Base-by-base conservation (phyloP, 2,888 invertebrate species). In the Ophioninae sp. region DNA sequence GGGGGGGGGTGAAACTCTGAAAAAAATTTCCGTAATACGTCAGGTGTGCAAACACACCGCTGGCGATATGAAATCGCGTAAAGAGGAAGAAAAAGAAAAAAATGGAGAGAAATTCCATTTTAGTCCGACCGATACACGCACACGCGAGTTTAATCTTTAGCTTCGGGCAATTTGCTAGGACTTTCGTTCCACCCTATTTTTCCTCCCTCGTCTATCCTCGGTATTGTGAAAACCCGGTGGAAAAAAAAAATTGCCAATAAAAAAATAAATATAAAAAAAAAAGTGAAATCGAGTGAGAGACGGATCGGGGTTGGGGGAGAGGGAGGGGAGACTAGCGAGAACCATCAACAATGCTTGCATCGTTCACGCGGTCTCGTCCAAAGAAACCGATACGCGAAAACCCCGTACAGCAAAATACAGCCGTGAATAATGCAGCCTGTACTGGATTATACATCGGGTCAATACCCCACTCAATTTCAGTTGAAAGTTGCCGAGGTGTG, bases 41-140 rank as follows among this genome's bases (percentile, higher is more conserved):
- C 92, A 91, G 92, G 90, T 92, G 91, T 89, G 90, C 90, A 93
- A 93, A 92, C 90, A 93, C 87, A 90, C 92, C 90, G 87, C 88
- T 88, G 90, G 90, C 89, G 88, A 90, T 90, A 88, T 89, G 74
- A 77, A 77, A 86, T 85, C 82, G 80, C 82, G 67, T 72, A 81
- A 84, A 85, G 79, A n/a, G 79, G 79, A 69, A 71, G 65, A 56
- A 63, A n/a, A 37, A 64, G 64, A 20, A 39, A 65, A 67, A n/a
- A n/a, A n/a, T n/a, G 39, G 37, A 65, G 75, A 69, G 51, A 79
- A 79, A 64, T 89, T 85, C 87, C 83, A 87, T 0, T 59, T 87
- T 86, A 68, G 78, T 61, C 56, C 74, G 63, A 69, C n/a, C 63
- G 68, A 65, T 75, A 72, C 81, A 79, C 81, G 87, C 89, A 88